These are phyloP conservation scores for Parapristionchus giblindavisi DNA, from an alignment of 2,888 invertebrate species.

Conservation along the genomic window DNA sequence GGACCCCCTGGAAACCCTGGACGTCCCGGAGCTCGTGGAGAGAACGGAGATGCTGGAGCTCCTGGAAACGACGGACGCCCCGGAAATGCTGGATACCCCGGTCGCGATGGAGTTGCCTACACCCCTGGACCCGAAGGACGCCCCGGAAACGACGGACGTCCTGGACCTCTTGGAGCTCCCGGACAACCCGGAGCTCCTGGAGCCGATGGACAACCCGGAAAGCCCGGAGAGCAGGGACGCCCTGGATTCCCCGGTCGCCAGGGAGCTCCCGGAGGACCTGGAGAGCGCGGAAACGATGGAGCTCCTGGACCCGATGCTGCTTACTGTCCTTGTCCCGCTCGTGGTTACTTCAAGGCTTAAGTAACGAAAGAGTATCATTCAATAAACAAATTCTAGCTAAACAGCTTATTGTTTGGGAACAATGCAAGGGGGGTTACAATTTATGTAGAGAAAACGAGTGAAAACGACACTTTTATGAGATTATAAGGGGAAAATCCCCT, in stretches of 20 bases:
- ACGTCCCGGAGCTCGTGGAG: conserved; percentile 30
- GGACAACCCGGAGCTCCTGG: conserved; percentile 41
- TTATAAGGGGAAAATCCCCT: too few species aligned
- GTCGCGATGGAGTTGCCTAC: conserved; percentile 47
- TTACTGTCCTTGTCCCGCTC: conserved; percentile 52
- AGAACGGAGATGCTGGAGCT: conserved; percentile 16
- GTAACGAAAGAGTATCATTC: too few species aligned
- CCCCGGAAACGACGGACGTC: conserved; percentile 34
- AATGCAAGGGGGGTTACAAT: too few species aligned
- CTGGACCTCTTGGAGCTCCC: conserved; percentile 35
- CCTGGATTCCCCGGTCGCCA: conserved; percentile 46
- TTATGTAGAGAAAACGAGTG: too few species aligned
- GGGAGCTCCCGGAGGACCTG: conserved; percentile 38
- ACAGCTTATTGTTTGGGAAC: too few species aligned
- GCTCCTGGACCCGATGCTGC: conserved; percentile 52
- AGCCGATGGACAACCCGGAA: conserved; percentile 52
- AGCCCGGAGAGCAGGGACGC: conserved; percentile 44
- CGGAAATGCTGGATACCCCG: conserved; percentile 38
- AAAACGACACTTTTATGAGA: too few species aligned
- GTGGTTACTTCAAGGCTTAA: too few species aligned
- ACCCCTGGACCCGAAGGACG: conserved; percentile 28
- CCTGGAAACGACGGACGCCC: conserved; percentile 35
- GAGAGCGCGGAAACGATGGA: conserved; percentile 47
- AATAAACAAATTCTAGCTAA: too few species aligned
- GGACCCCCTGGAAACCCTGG: conserved; percentile 43